A percentile compares a stretch with the other conserved stretches of the same genome.
Conservation (phyloP, 2,113 vertebrate genomes). For the Ascaphus truei region DNA sequence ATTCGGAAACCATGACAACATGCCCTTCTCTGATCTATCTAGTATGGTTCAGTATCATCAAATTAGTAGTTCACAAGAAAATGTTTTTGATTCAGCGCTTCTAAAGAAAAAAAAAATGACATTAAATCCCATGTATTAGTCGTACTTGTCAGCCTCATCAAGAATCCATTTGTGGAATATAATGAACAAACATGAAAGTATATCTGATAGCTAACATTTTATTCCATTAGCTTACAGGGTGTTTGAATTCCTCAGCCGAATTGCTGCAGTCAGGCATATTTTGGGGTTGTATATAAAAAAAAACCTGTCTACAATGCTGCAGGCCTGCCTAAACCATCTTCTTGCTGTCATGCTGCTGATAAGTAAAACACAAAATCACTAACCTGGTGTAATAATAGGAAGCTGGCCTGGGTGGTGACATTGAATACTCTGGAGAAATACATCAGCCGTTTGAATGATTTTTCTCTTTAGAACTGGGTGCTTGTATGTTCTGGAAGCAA, state of each 20-base stretch:
- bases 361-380: neutral
- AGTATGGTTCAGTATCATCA: neutral
- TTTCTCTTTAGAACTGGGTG: too few relatives aligned
- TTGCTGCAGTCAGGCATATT: neutral
- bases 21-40: neutral
- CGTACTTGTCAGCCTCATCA: slow-evolving; percentile 25
- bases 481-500: neutral
- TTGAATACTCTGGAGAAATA: too few relatives aligned
- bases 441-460: neutral
- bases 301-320: neutral
- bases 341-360: neutral
- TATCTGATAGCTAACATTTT: slow-evolving; percentile 28
- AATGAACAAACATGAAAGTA: slow-evolving; percentile 34
- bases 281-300: neutral
- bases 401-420: neutral
- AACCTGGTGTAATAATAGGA: neutral
- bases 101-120: neutral
- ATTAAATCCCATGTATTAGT: slow-evolving; percentile 30
- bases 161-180: slow-evolving; percentile 27
- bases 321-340: too few relatives aligned
- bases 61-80: slow-evolving; percentile 3
- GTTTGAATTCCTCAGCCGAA: neutral
- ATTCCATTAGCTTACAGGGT: slow-evolving; percentile 21
- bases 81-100: slow-evolving; percentile 10
- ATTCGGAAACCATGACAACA: neutral